Conservation (phyloP, 2,797 vertebrate species). For the Peromyscus aztecus region DNA sequence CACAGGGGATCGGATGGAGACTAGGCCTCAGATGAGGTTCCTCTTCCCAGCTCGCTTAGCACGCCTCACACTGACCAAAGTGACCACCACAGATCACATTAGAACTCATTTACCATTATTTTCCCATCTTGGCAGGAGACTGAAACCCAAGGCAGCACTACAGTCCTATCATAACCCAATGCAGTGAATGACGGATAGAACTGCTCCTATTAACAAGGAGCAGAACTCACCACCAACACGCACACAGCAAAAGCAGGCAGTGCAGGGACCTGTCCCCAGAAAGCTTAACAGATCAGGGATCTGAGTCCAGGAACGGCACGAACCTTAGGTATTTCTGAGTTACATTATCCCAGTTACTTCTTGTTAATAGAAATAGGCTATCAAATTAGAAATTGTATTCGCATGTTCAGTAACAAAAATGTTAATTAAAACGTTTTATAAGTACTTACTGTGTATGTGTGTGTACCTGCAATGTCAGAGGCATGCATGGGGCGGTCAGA, state of each 20-base stretch:
- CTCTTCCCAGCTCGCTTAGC: neutral
- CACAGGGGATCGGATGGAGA: neutral
- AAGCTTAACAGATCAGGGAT: neutral
- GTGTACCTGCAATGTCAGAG: neutral
- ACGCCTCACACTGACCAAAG: neutral
- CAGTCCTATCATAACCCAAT: neutral
- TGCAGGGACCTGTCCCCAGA: neutral
- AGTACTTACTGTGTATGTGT: no score
- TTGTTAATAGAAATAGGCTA: neutral
- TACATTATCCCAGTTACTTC: neutral
- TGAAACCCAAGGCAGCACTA: constrained; percentile 22
- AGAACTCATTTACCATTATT: neutral
- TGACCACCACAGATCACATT: neutral
- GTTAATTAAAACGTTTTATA: neutral
- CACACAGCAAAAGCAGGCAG: neutral
- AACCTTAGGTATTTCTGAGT: neutral
- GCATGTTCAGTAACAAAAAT: constrained; percentile 53
- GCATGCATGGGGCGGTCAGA: no score
- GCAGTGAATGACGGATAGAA: neutral
- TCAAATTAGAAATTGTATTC: neutral
- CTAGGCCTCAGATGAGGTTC: neutral
- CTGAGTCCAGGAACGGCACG: neutral
- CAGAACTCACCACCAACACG: neutral
- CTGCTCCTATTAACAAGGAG: neutral
- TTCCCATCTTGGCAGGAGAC: neutral